These are phyloP conservation scores for Taphrorychus bicolor DNA, from an alignment of 2,888 invertebrate species.

Conservation along the genomic window DNA sequence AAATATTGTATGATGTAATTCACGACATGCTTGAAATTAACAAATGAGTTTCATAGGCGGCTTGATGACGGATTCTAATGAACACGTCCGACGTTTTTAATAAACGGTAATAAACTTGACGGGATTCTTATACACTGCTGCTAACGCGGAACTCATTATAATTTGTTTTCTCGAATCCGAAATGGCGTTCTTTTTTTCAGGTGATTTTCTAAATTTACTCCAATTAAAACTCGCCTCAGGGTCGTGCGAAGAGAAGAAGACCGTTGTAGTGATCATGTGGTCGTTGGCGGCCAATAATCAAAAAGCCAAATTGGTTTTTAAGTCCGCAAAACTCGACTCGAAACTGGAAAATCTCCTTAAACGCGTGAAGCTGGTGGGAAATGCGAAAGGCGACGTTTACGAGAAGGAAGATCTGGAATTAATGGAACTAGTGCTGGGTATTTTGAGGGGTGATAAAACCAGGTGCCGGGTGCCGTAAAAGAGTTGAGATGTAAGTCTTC, in stretches of 20 bases:
- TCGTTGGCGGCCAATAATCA: slow-evolving; percentile 74
- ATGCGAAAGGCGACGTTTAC: slow-evolving; percentile 51
- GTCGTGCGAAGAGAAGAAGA: slow-evolving; percentile 59
- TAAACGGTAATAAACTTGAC: no score
- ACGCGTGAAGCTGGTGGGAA: slow-evolving; percentile 53
- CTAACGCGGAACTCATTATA: no score
- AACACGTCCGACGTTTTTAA: no score
- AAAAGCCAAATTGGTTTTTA: slow-evolving; percentile 67
- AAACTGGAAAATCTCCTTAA: slow-evolving; percentile 62
- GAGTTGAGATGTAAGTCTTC: background rate
- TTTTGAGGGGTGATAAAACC: slow-evolving; percentile 40
- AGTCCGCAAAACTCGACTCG: slow-evolving; percentile 61
- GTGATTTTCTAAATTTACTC: slow-evolving; percentile 62
- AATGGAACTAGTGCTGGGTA: slow-evolving; percentile 53
- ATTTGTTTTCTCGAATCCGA: no score
- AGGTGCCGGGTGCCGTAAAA: background rate
- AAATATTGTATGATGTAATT: no score
- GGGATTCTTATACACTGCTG: no score
- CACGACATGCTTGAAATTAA: no score
- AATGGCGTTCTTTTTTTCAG: slow-evolving; percentile 58
- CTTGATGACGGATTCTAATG: no score
- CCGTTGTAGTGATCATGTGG: slow-evolving; percentile 68
- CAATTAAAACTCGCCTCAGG: slow-evolving; percentile 60
- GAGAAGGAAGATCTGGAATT: slow-evolving; percentile 49
- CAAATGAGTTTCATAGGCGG: no score